Percentiles rank a stretch among this genome's conserved stretches.
These are phyloP conservation scores for Mionectes olivaceus DNA, from an alignment of 2,797 vertebrate species.

Conservation along the genomic window DNA sequence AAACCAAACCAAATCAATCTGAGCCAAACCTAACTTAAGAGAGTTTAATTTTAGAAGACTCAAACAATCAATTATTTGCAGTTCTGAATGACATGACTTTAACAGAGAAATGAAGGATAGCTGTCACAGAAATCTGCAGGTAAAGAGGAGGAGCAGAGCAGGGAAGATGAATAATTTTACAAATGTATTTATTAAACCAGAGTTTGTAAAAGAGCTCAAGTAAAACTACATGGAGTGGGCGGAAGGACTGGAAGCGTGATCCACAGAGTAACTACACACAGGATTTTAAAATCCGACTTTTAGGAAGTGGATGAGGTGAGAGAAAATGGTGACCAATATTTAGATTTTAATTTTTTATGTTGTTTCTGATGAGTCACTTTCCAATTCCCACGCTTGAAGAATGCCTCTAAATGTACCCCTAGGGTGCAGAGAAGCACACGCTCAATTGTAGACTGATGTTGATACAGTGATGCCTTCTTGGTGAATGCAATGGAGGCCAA, in stretches of 20 bases:
- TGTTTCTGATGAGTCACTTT: slow-evolving; percentile 5
- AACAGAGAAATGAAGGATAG: not conserved
- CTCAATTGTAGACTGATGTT: not conserved
- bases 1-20: not conserved
- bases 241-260: not conserved
- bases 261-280: not conserved
- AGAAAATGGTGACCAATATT: not conserved
- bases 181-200: not conserved
- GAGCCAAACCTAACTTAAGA: not conserved
- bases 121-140: not conserved
- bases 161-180: not conserved
- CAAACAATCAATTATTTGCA: not conserved
- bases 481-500: not conserved
- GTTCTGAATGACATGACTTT: not conserved
- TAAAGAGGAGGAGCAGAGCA: not conserved
- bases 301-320: not conserved
- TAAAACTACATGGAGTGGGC: not conserved
- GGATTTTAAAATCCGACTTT: not conserved
- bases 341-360: not conserved
- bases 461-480: not conserved
- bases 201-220: not conserved
- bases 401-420: not conserved
- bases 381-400: not conserved
- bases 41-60: not conserved
- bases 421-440: not conserved